Evolutionary conservation across 2,797 vertebrate species (phyloP).

Genomic region (Lates japonicus): DNA sequence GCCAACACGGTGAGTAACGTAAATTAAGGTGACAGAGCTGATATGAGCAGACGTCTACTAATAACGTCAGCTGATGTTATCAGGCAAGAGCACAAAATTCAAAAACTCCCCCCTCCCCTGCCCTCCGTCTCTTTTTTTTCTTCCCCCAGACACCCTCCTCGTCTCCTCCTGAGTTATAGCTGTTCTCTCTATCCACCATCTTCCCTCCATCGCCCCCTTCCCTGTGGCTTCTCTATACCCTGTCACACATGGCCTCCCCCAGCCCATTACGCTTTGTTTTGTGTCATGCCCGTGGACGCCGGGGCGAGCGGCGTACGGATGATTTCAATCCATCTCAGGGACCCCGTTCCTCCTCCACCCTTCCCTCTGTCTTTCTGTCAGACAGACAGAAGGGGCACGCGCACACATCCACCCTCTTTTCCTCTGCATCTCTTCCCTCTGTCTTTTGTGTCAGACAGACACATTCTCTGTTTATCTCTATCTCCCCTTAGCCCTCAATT

Average conservation of each 20-base stretch:
- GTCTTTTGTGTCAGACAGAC: conserved; percentile 42
- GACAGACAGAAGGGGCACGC: too few species aligned
- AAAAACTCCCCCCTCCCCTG: conserved; percentile 1
- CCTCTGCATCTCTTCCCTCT: too few species aligned
- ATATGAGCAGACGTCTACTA: conserved; percentile 64
- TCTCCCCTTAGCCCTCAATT: conserved; percentile 36
- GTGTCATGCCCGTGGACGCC: conserved; percentile 73
- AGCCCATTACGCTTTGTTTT: conserved; percentile 82
- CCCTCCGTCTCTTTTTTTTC: not conserved
- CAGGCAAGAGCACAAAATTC: conserved; percentile 28
- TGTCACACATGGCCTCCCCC: conserved; percentile 82
- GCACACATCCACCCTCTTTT: too few species aligned
- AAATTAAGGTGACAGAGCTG: conserved; percentile 66
- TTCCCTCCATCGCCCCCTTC: conserved; percentile 47
- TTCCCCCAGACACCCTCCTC: conserved; percentile 4
- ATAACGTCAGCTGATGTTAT: conserved; percentile 63
- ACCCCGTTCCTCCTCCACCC: conserved; percentile 24
- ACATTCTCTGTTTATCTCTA: conserved; percentile 49
- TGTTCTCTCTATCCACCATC: conserved; percentile 43
- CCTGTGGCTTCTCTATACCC: conserved; percentile 66
- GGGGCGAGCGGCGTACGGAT: conserved; percentile 57
- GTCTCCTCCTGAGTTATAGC: conserved; percentile 47
- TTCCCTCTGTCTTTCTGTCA: conserved; percentile 34
- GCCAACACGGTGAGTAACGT: conserved; percentile 51
- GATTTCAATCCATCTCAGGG: conserved; percentile 74